Percentiles rank a stretch among this genome's conserved stretches.
phyloP scores from a whole-genome alignment of 2,797 vertebrate genomes.

The Tauraco hartlaubi region DNA sequence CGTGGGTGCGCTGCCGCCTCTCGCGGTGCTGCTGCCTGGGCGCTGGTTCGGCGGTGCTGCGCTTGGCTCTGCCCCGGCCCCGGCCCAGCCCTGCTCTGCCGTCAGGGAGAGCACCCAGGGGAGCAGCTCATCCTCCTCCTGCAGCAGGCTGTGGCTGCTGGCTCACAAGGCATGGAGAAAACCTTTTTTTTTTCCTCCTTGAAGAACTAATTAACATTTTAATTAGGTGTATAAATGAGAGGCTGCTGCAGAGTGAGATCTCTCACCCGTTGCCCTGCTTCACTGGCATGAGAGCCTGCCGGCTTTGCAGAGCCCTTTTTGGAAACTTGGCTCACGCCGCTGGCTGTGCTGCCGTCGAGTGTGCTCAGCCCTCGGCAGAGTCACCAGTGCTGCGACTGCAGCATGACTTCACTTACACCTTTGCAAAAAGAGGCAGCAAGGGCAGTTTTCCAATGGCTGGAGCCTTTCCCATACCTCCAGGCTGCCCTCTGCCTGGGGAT shows the following conservation, averaged over 20 bases:
- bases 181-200: neutral
- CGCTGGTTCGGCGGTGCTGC: neutral
- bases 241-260: neutral
- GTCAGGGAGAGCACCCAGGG: neutral
- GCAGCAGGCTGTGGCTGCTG: neutral
- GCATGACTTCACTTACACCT: neutral
- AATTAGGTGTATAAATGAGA: neutral
- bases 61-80: neutral
- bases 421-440: neutral
- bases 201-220: neutral
- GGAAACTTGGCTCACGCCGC: neutral
- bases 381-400: fast-evolving
- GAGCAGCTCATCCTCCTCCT: neutral
- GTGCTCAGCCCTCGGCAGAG: neutral
- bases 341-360: fast-evolving
- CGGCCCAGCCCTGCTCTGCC: neutral
- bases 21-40: fast-evolving
- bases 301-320: neutral
- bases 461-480: neutral
- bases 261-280: neutral
- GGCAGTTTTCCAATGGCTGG: neutral
- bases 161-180: neutral
- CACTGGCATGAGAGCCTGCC: fast-evolving
- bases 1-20: fast-evolving
- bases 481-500: neutral